Evolutionary conservation across 2,113 vertebrate species (phyloP).

Genomic region (Cyanoderma ruficeps): DNA sequence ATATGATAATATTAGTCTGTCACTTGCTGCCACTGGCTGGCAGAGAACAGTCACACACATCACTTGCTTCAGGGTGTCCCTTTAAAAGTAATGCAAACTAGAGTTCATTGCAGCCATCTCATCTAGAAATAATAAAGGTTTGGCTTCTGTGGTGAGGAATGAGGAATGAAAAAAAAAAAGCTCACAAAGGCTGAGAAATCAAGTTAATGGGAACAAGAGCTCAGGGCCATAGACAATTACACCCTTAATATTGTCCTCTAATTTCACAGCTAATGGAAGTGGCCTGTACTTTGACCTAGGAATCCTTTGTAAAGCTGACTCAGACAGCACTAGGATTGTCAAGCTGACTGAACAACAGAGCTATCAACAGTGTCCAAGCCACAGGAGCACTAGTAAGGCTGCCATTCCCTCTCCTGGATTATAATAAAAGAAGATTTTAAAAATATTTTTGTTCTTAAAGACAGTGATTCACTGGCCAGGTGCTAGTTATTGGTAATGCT

Average conservation of each 20-base stretch:
- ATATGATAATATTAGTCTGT: neutral
- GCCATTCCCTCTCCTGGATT: neutral
- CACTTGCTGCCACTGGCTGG: neutral
- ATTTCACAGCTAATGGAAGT: constrained; percentile 13
- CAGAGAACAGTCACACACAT: neutral
- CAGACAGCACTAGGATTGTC: neutral
- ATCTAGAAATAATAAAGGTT: neutral
- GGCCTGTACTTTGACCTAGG: neutral
- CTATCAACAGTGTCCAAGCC: neutral
- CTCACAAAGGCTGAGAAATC: constrained; percentile 8
- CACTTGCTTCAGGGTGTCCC: neutral
- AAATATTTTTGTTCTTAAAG: neutral
- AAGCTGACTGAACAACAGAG: neutral
- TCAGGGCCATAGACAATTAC: neutral
- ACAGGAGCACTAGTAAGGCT: neutral
- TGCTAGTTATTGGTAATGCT: neutral
- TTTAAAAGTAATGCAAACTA: constrained; percentile 25
- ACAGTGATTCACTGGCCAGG: neutral
- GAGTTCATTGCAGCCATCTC: neutral
- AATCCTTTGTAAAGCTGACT: constrained; percentile 1
- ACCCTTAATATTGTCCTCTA: neutral
- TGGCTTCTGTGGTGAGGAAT: neutral
- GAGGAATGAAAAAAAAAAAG: neutral
- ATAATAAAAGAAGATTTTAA: neutral
- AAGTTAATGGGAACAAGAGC: neutral